Conservation (phyloP, 2,113 vertebrate genomes). For the Myrmophylax atrothorax region DNA sequence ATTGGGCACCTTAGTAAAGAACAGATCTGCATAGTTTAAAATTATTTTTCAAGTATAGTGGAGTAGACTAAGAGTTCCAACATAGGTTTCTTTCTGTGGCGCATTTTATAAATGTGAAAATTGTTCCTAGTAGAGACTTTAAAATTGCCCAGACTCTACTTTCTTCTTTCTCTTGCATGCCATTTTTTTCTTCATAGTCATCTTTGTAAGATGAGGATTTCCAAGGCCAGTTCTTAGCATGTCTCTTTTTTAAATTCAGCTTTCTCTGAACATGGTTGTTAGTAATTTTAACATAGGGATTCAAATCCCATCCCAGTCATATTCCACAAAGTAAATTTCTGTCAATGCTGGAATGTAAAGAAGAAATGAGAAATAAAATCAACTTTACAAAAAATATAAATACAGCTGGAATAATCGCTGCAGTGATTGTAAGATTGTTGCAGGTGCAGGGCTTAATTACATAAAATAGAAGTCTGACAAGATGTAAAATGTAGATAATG, state of each 20-base stretch:
- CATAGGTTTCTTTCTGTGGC: background rate
- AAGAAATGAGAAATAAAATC: conserved; percentile 33
- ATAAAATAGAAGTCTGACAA: background rate
- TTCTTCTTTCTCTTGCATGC: background rate
- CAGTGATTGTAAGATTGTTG: conserved; percentile 35
- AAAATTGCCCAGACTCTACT: background rate
- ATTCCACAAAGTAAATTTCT: background rate
- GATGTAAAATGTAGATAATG: conserved; percentile 8
- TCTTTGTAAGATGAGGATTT: background rate
- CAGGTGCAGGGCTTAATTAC: conserved; percentile 50
- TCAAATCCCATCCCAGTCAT: background rate
- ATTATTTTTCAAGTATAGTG: background rate
- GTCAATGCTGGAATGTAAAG: background rate
- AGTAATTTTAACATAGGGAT: background rate
- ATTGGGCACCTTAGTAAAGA: background rate
- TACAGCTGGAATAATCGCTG: conserved; percentile 65
- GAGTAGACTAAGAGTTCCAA: background rate
- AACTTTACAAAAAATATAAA: conserved; percentile 44
- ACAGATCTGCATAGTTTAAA: background rate
- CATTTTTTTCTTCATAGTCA: background rate
- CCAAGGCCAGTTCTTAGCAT: background rate
- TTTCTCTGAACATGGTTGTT: background rate
- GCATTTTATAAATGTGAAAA: background rate
- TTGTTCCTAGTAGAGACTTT: background rate
- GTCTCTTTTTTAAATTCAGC: background rate